Base-by-base conservation (phyloP, 2,113 vertebrate genomes). In the Connochaetes taurinus region DNA sequence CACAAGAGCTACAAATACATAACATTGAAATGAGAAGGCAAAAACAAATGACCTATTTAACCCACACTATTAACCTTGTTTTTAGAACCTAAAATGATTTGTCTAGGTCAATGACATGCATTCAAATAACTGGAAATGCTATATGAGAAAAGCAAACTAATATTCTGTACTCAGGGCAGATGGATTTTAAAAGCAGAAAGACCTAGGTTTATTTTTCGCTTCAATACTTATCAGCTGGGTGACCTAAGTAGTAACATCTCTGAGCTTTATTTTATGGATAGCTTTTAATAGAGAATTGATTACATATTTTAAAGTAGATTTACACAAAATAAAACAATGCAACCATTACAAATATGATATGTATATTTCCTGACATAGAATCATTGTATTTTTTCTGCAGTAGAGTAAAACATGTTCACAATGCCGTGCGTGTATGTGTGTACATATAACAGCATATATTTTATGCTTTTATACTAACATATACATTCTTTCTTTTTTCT, bases 21-120 rank as follows among this genome's bases (percentile, higher is more conserved):
- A 93, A 60, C 17, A 78, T 81, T 64, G 12, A 57, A 88, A 74
- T 31, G 74, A 97, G n/a, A 78, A 92, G 67, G 83, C 47, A 87
- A 74, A 96, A 92, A 57, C 7, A 29, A 89, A 60, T 52, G 27
- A 50, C 7, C 29, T 76, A 31, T 36, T 97, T 67, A 86, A 71
- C 45, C 21, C n/a, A 14, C 12, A 45, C 47, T 1, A 85, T 94
- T 81, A 91, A 53, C 74, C 85, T 86, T 71, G 36, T 19, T 76
- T 93, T 78, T 36, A 90, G 67, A 74, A 74, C 23, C 13, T 87
- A 58, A 12, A 76, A 27, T 84, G 52, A 94, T 76, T 67, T 53
- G 21, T 92, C 11, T 29, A 27, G 93, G 87, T 53, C 64, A 95
- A 15, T 36, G 57, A n/a, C 33, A 85, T 43, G 71, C 4, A 53